Percentiles rank a stretch among this genome's conserved stretches.
Conservation (phyloP, 2,888 invertebrate genomes). For the Nemoura dubitans region DNA sequence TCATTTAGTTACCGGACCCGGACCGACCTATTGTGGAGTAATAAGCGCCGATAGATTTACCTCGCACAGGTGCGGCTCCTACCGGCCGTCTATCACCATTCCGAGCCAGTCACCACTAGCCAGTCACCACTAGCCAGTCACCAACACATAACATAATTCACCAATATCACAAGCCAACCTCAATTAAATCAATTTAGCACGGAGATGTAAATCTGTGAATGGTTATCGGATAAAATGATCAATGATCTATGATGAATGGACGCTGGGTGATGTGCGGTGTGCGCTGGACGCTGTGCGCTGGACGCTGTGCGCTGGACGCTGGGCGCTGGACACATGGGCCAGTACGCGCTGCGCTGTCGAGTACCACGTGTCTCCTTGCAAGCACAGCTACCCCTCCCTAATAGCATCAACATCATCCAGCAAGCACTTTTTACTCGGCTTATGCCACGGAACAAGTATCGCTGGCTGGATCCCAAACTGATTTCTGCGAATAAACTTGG, state of each 20-base stretch:
- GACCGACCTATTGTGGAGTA: not conserved
- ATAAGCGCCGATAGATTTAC: not conserved
- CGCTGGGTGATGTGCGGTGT: not conserved
- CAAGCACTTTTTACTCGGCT: not conserved
- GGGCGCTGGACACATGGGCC: too few species aligned
- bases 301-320: too few species aligned
- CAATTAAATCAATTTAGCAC: not conserved
- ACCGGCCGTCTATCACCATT: not conserved
- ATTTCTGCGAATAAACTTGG: constrained; percentile 28
- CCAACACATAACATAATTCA: not conserved
- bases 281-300: too few species aligned
- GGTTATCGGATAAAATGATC: not conserved
- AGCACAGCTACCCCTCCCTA: not conserved
- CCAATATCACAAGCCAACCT: not conserved
- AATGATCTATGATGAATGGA: not conserved
- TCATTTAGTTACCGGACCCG: too few species aligned
- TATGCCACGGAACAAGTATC: constrained; percentile 28
- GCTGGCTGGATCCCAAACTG: constrained; percentile 20
- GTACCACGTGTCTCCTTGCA: not conserved
- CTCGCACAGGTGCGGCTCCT: not conserved
- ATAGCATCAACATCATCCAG: not conserved
- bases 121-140: not conserved
- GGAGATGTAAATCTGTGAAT: not conserved
- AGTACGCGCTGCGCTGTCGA: not conserved
- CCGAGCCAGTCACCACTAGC: not conserved